These are phyloP conservation scores for Callimico goeldii DNA, from an alignment of 2,797 vertebrate species.

Conservation along the genomic window DNA sequence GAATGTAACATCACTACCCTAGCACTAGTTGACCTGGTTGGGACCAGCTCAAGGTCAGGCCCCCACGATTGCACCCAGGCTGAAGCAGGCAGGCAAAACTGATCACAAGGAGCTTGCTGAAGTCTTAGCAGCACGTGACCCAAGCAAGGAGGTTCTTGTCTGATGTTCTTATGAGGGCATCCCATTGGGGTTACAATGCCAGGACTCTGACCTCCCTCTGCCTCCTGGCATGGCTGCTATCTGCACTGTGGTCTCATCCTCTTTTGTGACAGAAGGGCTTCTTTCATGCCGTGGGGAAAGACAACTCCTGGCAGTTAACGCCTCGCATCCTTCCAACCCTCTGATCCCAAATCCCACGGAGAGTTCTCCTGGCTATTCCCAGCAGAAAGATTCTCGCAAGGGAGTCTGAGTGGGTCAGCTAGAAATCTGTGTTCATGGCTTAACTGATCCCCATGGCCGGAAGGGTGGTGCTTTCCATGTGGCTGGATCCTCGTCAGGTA, in stretches of 20 bases:
- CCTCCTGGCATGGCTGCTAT: not conserved
- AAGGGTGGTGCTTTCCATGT: not conserved
- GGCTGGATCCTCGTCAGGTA: not conserved
- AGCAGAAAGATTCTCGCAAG: not conserved
- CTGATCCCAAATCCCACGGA: not conserved
- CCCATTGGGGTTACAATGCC: accelerated
- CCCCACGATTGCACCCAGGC: not conserved
- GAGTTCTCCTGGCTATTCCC: not conserved
- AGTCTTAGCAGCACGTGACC: not conserved
- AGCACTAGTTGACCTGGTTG: not conserved
- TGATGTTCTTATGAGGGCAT: not conserved
- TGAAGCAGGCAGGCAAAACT: not conserved
- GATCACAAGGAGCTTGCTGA: not conserved
- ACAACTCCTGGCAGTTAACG: not conserved
- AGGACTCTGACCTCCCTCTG: not conserved
- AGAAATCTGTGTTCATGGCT: not conserved
- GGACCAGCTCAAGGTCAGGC: not conserved
- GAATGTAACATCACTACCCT: not conserved
- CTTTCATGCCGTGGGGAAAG: not conserved
- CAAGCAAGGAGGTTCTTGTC: not conserved
- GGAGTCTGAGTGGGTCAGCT: not conserved
- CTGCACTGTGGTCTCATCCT: not conserved
- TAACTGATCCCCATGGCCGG: not conserved
- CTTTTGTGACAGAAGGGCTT: not conserved
- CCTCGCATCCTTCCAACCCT: not conserved